phyloP scores from a whole-genome alignment of 2,888 invertebrate genomes.

The Steinernema hermaphroditum region DNA sequence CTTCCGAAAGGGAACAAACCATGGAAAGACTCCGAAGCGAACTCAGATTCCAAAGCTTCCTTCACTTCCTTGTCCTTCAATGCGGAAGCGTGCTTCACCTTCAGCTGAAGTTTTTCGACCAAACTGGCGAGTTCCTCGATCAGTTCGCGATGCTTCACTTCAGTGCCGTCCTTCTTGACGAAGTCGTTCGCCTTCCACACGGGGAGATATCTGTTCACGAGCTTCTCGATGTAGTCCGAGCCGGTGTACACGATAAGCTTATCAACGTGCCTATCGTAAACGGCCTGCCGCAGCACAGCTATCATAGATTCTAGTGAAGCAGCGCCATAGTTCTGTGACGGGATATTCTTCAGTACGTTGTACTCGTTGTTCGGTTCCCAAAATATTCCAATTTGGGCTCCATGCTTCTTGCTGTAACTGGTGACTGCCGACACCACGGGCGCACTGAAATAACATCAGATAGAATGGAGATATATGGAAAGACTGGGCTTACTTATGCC shows the following conservation, averaged over 20 bases:
- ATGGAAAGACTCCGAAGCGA: background rate
- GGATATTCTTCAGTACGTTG: background rate
- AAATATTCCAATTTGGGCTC: constrained; percentile 5
- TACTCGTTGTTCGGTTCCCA: background rate
- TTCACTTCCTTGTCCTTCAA: background rate
- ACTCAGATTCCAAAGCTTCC: constrained; percentile 6
- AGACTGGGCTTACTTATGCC: constrained; percentile 12
- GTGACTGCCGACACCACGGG: background rate
- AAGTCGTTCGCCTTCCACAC: constrained; percentile 38
- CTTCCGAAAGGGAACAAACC: background rate
- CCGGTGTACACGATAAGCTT: constrained; percentile 37
- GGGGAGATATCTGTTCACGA: constrained; percentile 30
- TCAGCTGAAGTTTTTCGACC: constrained; percentile 14
- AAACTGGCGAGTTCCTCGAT: constrained; percentile 38
- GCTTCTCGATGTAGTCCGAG: constrained; percentile 36
- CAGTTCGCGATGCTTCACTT: constrained; percentile 38
- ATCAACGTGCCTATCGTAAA: constrained; percentile 38
- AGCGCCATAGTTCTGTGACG: background rate
- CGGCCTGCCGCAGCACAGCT: constrained; percentile 27
- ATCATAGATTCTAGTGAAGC: background rate
- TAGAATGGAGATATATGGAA: background rate
- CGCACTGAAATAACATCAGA: background rate
- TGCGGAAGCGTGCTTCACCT: constrained; percentile 1
- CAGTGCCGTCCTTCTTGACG: constrained; percentile 36
- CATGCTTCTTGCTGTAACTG: background rate